Evolutionary conservation across 2,888 invertebrate species (phyloP), one percentile per base, ranked within the genome.

Genomic region (Watsonalla cultraria): DNA sequence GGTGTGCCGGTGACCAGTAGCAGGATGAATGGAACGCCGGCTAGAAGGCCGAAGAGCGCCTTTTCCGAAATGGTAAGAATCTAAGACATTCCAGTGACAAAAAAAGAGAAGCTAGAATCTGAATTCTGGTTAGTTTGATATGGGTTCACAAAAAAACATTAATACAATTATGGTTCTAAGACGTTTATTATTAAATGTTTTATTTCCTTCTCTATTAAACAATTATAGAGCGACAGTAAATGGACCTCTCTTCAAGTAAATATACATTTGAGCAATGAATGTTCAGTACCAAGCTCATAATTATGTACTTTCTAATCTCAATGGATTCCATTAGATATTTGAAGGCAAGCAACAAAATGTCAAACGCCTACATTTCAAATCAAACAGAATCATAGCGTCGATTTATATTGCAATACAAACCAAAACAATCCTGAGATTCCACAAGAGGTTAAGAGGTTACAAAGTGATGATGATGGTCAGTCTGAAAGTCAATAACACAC

Each of bases 1-100:
- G 76, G 75, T 79, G 63, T 64, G 62, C 58, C 57, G 62, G 65
- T 73, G 72, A 72, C 65, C 76, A 72, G 67, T 72, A 67, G 62
- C 82, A 82, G 75, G 76, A 90, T 90, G 90, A 90, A 90, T 84
- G 90, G 89, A 67, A 87, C 88, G 65, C 90, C 90, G 64, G 74
- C 86, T 54, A 82, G 90, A 68, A 86, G 85, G 71, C 87, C 90
- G 46, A 90, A 88, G 76, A 90, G 81, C 72, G 88, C 89, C 65
- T 90, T 90, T 74, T 89, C 87, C 62, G 90, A 90, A 73, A 81
- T 80, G 85, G 90, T 88, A 76, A 82, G 86, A 14, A 37, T 33
- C 37, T 8, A 49, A 70, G 52, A 53, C 59, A 57, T 51, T 34
- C n/a, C n/a, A 47, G n/a, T 35, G 7, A n/a, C 24, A 8, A 5